These are phyloP conservation scores for Mantis religiosa DNA, from an alignment of 2,888 invertebrate genomes.

Conservation along the genomic window DNA sequence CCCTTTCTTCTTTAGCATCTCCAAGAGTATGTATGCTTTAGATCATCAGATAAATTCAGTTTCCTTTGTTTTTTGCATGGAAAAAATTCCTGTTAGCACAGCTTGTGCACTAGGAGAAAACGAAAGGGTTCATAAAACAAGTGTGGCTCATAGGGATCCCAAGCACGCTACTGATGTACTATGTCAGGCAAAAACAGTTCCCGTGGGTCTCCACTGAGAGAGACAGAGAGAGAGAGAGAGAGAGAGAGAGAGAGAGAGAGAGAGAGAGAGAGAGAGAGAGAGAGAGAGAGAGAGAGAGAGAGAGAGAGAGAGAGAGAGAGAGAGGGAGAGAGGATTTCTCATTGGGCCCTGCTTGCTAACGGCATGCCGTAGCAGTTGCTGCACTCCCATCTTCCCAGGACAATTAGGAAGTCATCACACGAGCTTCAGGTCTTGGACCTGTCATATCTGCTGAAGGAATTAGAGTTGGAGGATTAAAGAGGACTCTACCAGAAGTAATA, in stretches of 20 bases:
- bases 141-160: not conserved
- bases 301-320: not conserved
- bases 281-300: not conserved
- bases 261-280: not conserved
- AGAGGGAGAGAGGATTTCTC: not conserved
- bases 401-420: not conserved
- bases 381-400: not conserved
- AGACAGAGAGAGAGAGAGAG: not conserved
- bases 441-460: not conserved
- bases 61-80: not conserved
- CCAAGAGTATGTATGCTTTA: not conserved
- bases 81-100: not conserved
- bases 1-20: too few species aligned
- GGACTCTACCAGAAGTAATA: too few species aligned
- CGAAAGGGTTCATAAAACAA: not conserved
- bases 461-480: not conserved
- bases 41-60: not conserved
- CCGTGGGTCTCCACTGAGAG: not conserved
- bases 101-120: not conserved
- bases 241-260: not conserved
- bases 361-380: not conserved
- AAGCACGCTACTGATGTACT: not conserved
- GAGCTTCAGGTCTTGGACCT: not conserved
- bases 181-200: not conserved
- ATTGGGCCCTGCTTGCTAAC: not conserved